Percentiles rank a stretch among this genome's conserved stretches.
Conservation (phyloP, 2,797 vertebrate genomes). For the Macrochelys suwanniensis region DNA sequence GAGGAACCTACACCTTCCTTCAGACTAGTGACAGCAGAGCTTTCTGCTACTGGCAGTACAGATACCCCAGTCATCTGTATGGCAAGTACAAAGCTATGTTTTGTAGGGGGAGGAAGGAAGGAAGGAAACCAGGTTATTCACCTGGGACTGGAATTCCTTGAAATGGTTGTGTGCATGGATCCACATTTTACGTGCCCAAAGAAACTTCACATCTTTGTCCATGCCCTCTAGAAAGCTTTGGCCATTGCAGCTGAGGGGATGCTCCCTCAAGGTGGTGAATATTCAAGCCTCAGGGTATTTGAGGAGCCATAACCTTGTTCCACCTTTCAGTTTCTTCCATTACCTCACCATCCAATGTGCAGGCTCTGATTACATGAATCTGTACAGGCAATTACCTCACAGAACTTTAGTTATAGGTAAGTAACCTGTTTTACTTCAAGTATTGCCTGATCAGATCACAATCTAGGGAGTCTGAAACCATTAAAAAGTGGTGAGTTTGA, state of each 20-base stretch:
- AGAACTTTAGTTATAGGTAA: neutral
- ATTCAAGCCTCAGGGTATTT: fast-evolving
- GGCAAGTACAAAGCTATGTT: fast-evolving
- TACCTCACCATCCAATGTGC: neutral
- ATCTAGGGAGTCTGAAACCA: neutral
- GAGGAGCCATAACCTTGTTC: neutral
- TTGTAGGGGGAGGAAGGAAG: neutral
- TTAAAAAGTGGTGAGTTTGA: neutral
- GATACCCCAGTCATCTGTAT: neutral
- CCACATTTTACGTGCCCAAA: neutral
- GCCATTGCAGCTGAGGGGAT: neutral
- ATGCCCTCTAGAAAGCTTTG: neutral
- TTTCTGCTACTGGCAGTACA: neutral
- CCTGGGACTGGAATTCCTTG: neutral
- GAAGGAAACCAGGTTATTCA: neutral
- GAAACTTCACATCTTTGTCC: neutral
- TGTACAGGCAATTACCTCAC: neutral
- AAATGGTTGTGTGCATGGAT: neutral
- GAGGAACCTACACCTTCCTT: neutral
- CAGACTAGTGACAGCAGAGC: neutral
- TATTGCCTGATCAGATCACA: neutral
- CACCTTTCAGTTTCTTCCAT: neutral
- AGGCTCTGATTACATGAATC: neutral
- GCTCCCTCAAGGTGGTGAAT: neutral
- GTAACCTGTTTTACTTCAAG: neutral